Evolutionary conservation across 2,797 vertebrate genomes (phyloP).

Genomic region (Liparis tanakae): DNA sequence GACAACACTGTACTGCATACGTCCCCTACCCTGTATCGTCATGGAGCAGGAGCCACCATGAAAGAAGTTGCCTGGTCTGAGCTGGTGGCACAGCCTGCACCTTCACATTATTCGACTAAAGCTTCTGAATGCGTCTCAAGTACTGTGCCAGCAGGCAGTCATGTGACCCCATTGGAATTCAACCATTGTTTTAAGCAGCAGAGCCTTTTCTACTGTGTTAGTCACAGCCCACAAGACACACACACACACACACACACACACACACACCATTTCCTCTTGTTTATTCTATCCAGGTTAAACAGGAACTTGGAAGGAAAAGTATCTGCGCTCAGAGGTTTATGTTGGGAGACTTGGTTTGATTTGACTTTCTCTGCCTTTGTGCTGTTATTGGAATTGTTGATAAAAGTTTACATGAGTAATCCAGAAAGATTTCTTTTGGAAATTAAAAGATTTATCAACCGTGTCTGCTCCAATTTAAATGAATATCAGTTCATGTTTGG

Average conservation of each 20-base stretch:
- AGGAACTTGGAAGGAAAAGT: constrained; percentile 56
- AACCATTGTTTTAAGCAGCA: constrained; percentile 77
- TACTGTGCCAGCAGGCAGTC: constrained; percentile 69
- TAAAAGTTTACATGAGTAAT: constrained; percentile 10
- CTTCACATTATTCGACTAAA: constrained; percentile 68
- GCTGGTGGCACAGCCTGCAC: constrained; percentile 56
- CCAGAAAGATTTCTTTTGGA: background rate
- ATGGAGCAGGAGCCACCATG: background rate
- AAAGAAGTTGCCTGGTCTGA: constrained; percentile 36
- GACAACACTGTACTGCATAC: background rate
- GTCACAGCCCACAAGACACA: constrained; percentile 37
- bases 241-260: constrained; percentile 5
- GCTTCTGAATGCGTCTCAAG: constrained; percentile 67
- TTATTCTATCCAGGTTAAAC: constrained; percentile 63
- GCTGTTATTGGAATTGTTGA: constrained; percentile 36
- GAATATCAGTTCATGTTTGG: constrained; percentile 6
- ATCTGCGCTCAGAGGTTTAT: constrained; percentile 44
- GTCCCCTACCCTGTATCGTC: constrained; percentile 9
- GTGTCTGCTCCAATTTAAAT: constrained; percentile 1
- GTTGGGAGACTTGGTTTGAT: constrained; percentile 30
- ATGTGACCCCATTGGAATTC: constrained; percentile 82
- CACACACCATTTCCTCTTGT: constrained; percentile 35
- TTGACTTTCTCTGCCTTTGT: constrained; percentile 20
- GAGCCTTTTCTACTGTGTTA: constrained; percentile 57
- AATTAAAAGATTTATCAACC: constrained; percentile 16